Evolutionary conservation across 2,797 vertebrate species (phyloP).

Genomic region (Sphenodon punctatus): DNA sequence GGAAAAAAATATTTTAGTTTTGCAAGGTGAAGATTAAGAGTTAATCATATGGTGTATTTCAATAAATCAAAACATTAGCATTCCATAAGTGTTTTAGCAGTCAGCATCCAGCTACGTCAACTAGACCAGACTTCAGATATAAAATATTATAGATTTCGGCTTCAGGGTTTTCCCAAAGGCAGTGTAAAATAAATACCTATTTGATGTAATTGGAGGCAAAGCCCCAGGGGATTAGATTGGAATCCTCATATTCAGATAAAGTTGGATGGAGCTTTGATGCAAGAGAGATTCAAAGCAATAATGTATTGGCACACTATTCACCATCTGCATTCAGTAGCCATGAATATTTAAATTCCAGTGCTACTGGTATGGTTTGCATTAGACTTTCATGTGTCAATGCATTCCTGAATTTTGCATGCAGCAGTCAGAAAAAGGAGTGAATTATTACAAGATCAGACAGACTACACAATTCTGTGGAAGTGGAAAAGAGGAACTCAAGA

Average conservation of each 20-base stretch:
- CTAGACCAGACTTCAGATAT: slow-evolving; percentile 80
- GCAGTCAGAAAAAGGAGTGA: slow-evolving; percentile 23
- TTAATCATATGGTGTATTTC: slow-evolving; percentile 63
- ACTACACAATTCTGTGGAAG: background rate
- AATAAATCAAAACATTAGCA: slow-evolving; percentile 72
- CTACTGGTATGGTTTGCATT: slow-evolving; percentile 56
- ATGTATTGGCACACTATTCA: slow-evolving; percentile 63
- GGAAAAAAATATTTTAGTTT: background rate
- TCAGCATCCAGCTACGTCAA: slow-evolving; percentile 76
- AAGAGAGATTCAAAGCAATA: slow-evolving; percentile 72
- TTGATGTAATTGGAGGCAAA: slow-evolving; percentile 80
- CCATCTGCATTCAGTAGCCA: slow-evolving; percentile 65
- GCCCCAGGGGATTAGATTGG: slow-evolving; percentile 74
- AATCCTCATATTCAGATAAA: slow-evolving; percentile 73
- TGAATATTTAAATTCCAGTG: slow-evolving; percentile 61
- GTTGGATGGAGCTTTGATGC: slow-evolving; percentile 63
- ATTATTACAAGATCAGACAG: background rate
- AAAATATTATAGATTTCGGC: slow-evolving; percentile 79
- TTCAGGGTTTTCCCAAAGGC: slow-evolving; percentile 75
- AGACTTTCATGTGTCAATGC: slow-evolving; percentile 59
- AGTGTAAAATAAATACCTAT: slow-evolving; percentile 81
- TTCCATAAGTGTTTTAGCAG: slow-evolving; percentile 78
- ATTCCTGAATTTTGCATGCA: slow-evolving; percentile 65
- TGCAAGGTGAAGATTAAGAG: slow-evolving; percentile 13
- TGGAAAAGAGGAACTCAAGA: background rate